These are phyloP conservation scores for Semaprochilodus insignis DNA, from an alignment of 2,797 vertebrate genomes.

Conservation along the genomic window DNA sequence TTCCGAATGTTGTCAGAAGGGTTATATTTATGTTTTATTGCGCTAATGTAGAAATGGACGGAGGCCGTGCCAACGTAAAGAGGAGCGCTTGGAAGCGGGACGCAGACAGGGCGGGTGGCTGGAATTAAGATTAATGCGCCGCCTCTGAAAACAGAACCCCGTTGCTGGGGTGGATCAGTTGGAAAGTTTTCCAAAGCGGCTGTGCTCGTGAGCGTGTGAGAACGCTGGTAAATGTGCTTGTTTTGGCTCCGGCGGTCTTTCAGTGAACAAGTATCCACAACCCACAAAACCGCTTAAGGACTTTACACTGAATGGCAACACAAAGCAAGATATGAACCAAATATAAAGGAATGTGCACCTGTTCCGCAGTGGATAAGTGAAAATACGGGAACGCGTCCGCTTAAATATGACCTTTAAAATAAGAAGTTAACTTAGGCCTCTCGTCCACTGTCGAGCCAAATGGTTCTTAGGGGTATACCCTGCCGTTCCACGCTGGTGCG, in stretches of 20 bases:
- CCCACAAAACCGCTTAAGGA: neutral
- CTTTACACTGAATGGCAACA: neutral
- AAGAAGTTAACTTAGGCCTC: too few relatives aligned
- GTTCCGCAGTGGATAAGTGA: too few relatives aligned
- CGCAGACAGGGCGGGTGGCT: neutral
- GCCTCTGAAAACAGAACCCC: constrained; percentile 3
- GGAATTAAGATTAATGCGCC: constrained; percentile 27
- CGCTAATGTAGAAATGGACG: neutral
- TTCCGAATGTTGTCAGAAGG: constrained; percentile 5
- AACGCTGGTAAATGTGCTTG: neutral
- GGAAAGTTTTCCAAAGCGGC: constrained; percentile 14
- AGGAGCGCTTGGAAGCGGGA: constrained; percentile 6
- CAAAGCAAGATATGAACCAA: neutral
- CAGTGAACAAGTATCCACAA: neutral
- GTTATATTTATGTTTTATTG: constrained; percentile 20
- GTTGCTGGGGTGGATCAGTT: constrained; percentile 31
- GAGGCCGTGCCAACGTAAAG: neutral
- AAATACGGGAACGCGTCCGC: too few relatives aligned
- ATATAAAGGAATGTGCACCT: neutral
- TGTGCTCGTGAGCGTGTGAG: neutral
- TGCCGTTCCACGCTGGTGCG: too few relatives aligned
- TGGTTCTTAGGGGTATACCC: too few relatives aligned
- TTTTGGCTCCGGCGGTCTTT: neutral
- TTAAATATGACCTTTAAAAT: too few relatives aligned
- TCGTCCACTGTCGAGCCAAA: too few relatives aligned